Evolutionary conservation across 2,888 invertebrate species (phyloP).

Genomic region (Pristionchus mayeri): DNA sequence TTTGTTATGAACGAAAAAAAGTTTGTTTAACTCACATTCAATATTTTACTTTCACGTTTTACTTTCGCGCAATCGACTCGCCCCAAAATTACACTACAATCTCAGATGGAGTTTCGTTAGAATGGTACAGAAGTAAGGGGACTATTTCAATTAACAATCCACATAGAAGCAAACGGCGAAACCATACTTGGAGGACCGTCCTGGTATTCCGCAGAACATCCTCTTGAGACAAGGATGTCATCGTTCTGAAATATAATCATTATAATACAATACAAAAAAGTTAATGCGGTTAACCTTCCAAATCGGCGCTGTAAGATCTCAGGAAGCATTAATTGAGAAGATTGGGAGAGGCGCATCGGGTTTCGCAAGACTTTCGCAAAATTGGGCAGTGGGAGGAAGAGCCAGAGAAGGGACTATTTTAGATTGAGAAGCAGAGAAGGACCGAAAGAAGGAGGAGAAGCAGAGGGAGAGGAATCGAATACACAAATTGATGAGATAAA

Average conservation of each 20-base stretch:
- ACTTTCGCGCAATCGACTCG: background rate
- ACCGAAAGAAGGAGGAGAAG: background rate
- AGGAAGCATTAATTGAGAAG: background rate
- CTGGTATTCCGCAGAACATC: slow-evolving; percentile 45
- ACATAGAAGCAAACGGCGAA: no score
- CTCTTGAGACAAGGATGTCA: slow-evolving; percentile 14
- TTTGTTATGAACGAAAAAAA: background rate
- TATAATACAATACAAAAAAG: background rate
- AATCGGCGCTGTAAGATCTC: slow-evolving; percentile 32
- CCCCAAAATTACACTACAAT: background rate
- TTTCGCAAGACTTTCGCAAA: slow-evolving; percentile 23
- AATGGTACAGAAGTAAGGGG: background rate
- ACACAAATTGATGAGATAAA: slow-evolving; percentile 15
- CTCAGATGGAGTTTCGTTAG: background rate
- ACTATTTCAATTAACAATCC: background rate
- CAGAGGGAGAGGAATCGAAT: slow-evolving; percentile 15
- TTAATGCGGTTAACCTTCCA: slow-evolving; percentile 10
- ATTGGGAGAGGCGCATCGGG: slow-evolving; percentile 27
- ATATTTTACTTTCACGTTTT: background rate
- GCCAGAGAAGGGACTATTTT: background rate
- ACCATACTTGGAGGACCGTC: slow-evolving; percentile 45
- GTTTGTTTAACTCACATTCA: background rate
- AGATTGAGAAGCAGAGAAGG: background rate
- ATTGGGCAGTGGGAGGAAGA: background rate
- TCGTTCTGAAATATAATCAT: slow-evolving; percentile 14